Evolutionary conservation across 2,888 invertebrate genomes (phyloP), one percentile per base, ranked within the genome.

Genomic region (Melinaea marsaeus): DNA sequence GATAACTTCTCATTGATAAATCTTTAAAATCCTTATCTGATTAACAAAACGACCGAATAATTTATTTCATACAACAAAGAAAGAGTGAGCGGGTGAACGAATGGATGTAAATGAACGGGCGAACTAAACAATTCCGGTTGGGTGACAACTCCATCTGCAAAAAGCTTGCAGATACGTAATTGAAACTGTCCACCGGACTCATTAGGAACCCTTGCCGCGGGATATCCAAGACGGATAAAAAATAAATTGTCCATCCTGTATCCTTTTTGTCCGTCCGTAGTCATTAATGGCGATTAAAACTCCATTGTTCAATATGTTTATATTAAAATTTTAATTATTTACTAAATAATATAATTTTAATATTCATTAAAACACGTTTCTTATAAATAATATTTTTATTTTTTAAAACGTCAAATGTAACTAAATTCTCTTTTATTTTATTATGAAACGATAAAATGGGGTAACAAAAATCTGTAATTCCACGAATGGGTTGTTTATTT

Each of bases 401-500:
- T 22, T 22, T 22, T 22, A 46, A 46, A 11, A 46, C 46, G 13
- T 46, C 11, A 46, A 46, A 51, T 51, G 13, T 9, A n/a, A 13
- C 13, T 48, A 48, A 48, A 48, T 4, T 48, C n/a, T 2, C 22
- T 22, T 22, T 22, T 13, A 48, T n/a, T 48, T 51, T 54, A 55
- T 37, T 62, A 57, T 58, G 61, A 55, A 54, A 58, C 59, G 57
- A 66, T 47, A 59, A 46, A 66, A 65, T 70, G 32, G 22, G 22
- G 22, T 51, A 51, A 51, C 32, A 51, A 32, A 51, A 32, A 32
- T 32, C 73, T 73, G 79, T 75, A 77, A 79, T 75, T 75, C 77
- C 71, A 68, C 68, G 71, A 74, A 78, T 72, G 80, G 81, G 70
- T 80, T 84, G 82, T 85, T 83, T 86, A 80, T 85, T 83, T 83